Evolutionary conservation across 2,888 invertebrate genomes (phyloP), one percentile per base, ranked within the genome.

Genomic region (Hydraecia micacea): DNA sequence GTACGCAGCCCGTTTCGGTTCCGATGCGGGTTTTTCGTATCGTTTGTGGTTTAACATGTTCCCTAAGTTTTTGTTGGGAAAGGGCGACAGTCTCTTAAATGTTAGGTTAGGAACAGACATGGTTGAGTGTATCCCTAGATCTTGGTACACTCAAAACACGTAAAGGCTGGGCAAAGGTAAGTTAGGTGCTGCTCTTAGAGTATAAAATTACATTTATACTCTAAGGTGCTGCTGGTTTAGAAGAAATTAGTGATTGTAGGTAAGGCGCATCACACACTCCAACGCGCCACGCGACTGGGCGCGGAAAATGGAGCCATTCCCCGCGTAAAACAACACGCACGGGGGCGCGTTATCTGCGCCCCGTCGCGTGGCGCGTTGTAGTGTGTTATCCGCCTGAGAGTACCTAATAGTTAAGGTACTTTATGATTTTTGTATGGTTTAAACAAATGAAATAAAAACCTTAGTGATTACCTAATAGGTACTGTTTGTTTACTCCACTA

Each of bases 21-120:
- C n/a, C 65, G 36, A 75, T 25, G 42, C 58, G 28, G 70, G 70
- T 84, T 84, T 80, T 83, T 83, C 72, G 60, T 60, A 42, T 63
- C 58, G 62, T 73, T 73, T 84, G 65, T 55, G 65, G 80, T 75
- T 80, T 46, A 49, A 75, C 65, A 83, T 75, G 84, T 72, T 73
- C n/a, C 11, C 21, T 69, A 42, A 80, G 72, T 66, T 67, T 81
- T 65, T 46, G 52, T 69, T 72, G 21, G 15, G 58, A 42, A 67
- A 67, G 71, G 58, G 70, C 52, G 65, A 68, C 66, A n/a, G 68
- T 68, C 62, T 70, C 52, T 25, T 81, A 60, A 79, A 73, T 62
- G 73, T 58, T 36, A 32, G 80, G 74, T 80, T 42, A 28, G 79
- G 36, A 36, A 55, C 42, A 28, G n/a, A 67, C 66, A 60, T 4